phyloP scores from a whole-genome alignment of 1,140 invertebrate genomes.

The Procambarus virginalis region DNA sequence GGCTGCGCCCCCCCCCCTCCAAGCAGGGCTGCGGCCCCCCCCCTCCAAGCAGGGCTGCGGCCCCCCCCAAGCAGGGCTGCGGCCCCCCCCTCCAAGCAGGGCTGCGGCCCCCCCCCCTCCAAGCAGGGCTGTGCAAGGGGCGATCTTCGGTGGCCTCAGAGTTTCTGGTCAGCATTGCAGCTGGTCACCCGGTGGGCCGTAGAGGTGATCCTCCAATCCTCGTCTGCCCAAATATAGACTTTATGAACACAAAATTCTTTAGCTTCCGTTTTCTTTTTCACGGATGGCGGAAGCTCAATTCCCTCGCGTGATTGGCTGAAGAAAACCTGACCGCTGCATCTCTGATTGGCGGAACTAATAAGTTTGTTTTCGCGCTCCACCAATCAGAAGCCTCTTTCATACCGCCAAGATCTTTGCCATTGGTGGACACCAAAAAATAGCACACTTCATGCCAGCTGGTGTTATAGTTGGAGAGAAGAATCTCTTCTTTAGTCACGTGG shows the following conservation, averaged over 20 bases:
- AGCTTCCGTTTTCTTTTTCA: constrained; percentile 2
- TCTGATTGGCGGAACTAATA: constrained; percentile 12
- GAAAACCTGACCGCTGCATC: constrained; percentile 10
- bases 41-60: too few species aligned
- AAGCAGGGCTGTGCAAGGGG: not conserved
- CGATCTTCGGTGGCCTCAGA: not conserved
- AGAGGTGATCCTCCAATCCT: not conserved
- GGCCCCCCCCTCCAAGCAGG: too few species aligned
- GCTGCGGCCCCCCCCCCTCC: too few species aligned
- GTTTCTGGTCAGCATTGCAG: not conserved
- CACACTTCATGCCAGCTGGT: too few species aligned
- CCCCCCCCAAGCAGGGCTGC: too few species aligned
- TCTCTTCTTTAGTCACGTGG: too few species aligned
- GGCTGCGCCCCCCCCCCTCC: too few species aligned
- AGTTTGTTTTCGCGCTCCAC: constrained; percentile 2
- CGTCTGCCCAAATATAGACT: not conserved
- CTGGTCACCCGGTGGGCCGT: not conserved
- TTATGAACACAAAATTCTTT: not conserved
- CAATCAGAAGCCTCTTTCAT: not conserved
- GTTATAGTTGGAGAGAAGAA: too few species aligned
- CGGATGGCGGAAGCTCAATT: not conserved
- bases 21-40: too few species aligned
- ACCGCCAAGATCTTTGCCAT: not conserved
- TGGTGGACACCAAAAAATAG: not conserved
- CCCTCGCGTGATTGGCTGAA: constrained; percentile 2